Evolutionary conservation across 2,888 invertebrate genomes (phyloP), one percentile per base, ranked within the genome.

Genomic region (Lamproptera curius): DNA sequence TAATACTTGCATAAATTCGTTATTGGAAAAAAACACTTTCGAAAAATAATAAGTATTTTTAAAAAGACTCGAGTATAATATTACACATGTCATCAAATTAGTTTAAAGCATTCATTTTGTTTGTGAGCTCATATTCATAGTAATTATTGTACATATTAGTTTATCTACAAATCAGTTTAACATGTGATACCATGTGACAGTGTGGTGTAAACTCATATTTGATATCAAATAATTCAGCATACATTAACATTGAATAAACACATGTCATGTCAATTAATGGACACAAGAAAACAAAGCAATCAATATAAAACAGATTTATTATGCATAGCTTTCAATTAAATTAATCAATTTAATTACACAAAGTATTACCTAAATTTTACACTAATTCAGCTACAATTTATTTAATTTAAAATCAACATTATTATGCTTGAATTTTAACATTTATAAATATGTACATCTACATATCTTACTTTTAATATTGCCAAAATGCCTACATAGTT

Each of bases 291-390:
- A 48, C 33, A 17, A 28, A 16, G 17, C 8, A n/a, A 15, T 38
- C 31, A 42, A 13, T 48, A 23, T 15, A 34, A 14, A 35, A 42
- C n/a, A 26, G 39, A 9, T 48, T 48, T 48, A 48, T 42, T 48
- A 16, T 46, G 14, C 37, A 31, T 2, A n/a, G 4, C n/a, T 11
- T 31, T 11, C n/a, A 15, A 39, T 43, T 48, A 15, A 4, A 39
- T 38, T 42, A 31, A 16, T 28, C 36, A 20, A n/a, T 2, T 33
- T 9, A 14, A 11, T 20, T 40, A 31, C 39, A 40, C 23, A 20
- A 45, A 20, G 31, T 15, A 10, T 16, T 2, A 16, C 10, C 14
- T 9, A 37, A 26, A 37, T 28, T 28, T 33, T 36, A 42, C 8
- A 16, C n/a, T n/a, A n/a, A n/a, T n/a, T n/a, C n/a, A n/a, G n/a